A percentile compares a stretch with the other conserved stretches of the same genome.
Evolutionary conservation across 1,140 invertebrate genomes (phyloP).

Genomic region (Nasonia giraulti): DNA sequence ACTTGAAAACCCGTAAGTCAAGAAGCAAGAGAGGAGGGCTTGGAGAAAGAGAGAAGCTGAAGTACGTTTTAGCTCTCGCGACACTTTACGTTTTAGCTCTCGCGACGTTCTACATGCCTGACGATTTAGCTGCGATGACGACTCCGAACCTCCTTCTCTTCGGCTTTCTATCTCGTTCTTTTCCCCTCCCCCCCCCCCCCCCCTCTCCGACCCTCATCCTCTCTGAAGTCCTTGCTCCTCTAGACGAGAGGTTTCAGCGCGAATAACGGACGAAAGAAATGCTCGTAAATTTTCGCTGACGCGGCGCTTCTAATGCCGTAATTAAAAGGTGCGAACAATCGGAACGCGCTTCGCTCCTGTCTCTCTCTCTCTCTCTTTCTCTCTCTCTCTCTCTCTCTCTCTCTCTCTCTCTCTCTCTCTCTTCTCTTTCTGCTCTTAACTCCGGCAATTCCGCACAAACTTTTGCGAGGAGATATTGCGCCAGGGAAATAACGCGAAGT

Average conservation of each 20-base stretch:
- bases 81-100: no score
- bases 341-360: slow-evolving; percentile 2
- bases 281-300: slow-evolving; percentile 38
- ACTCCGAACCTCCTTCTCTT: not conserved
- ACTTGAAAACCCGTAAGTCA: slow-evolving; percentile 36
- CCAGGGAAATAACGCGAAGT: not conserved
- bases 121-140: not conserved
- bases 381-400: not conserved
- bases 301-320: slow-evolving; percentile 34
- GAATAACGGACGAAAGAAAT: slow-evolving; percentile 50
- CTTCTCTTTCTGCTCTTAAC: slow-evolving; percentile 14
- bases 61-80: slow-evolving; percentile 31
- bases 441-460: slow-evolving; percentile 24
- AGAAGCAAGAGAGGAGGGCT: not conserved
- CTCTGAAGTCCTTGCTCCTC: not conserved
- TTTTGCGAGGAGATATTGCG: slow-evolving; percentile 16
- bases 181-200: not conserved
- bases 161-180: not conserved
- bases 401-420: no score
- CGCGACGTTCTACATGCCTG: slow-evolving; percentile 17
- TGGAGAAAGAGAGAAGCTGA: not conserved
- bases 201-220: not conserved
- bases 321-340: slow-evolving; percentile 52
- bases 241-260: slow-evolving; percentile 27
- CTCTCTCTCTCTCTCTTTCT: not conserved